Conservation (phyloP, 2,888 invertebrate genomes). For the Sisyra terminalis region DNA sequence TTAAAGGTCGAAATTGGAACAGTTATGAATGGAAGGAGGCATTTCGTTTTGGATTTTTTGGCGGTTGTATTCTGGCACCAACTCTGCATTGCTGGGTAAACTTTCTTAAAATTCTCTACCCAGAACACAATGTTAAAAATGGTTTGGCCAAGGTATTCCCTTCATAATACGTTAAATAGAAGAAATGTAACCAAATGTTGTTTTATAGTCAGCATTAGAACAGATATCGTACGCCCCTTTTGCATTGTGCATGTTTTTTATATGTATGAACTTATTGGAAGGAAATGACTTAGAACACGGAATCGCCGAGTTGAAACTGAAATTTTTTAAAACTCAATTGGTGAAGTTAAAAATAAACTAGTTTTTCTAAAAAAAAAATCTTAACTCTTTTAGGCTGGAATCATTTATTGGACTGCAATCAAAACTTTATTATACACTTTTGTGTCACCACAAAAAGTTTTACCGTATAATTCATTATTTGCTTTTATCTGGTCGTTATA, state of each 20-base stretch:
- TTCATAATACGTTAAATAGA: too few species aligned
- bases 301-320: conserved; percentile 30
- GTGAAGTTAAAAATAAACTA: conserved; percentile 17
- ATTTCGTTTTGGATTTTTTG: conserved; percentile 58
- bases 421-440: too few species aligned
- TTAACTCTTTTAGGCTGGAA: too few species aligned
- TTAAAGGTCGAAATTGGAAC: conserved; percentile 45
- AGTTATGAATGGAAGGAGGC: conserved; percentile 53
- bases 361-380: too few species aligned
- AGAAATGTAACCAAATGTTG: too few species aligned
- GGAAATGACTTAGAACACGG: conserved; percentile 31
- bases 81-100: conserved; percentile 66
- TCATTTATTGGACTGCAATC: too few species aligned
- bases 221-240: conserved; percentile 44
- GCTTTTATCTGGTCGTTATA: too few species aligned
- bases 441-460: too few species aligned
- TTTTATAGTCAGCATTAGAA: conserved; percentile 30
- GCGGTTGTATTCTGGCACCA: conserved; percentile 70
- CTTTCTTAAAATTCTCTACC: conserved; percentile 58
- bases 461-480: too few species aligned
- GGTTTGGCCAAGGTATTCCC: conserved; percentile 51
- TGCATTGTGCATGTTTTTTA: conserved; percentile 37
- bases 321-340: conserved; percentile 41
- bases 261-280: conserved; percentile 40
- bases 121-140: conserved; percentile 46